Conservation (phyloP, 1,140 invertebrate species). For the Trichogramma pretiosum region DNA sequence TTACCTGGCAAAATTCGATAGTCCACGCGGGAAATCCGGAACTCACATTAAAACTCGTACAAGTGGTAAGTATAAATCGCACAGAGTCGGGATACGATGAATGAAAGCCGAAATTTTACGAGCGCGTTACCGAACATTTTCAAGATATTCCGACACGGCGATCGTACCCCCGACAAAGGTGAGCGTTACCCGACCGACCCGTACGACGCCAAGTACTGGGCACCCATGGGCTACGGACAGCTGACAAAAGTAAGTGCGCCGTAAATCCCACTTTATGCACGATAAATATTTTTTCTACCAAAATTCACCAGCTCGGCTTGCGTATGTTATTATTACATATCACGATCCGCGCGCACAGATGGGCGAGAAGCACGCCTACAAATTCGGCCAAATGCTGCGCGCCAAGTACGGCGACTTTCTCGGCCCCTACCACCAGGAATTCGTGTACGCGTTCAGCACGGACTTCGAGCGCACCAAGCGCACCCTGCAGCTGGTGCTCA, state of each 20-base stretch:
- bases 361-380: not conserved
- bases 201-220: not conserved
- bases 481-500: not conserved
- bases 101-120: too few relatives aligned
- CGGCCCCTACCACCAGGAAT: not conserved
- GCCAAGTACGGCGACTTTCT: not conserved
- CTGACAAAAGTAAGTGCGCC: not conserved
- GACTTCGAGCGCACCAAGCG: not conserved
- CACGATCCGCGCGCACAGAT: too few relatives aligned
- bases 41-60: too few relatives aligned
- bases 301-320: too few relatives aligned
- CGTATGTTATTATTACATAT: too few relatives aligned
- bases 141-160: not conserved
- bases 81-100: too few relatives aligned
- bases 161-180: not conserved
- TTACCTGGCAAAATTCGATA: too few relatives aligned
- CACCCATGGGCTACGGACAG: not conserved
- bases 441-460: not conserved
- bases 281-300: too few relatives aligned
- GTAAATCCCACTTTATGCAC: too few relatives aligned
- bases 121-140: too few relatives aligned
- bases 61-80: too few relatives aligned
- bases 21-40: too few relatives aligned
- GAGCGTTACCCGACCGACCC: not conserved
- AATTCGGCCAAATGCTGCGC: not conserved